A percentile compares a stretch with the other conserved stretches of the same genome.
Conservation (phyloP, 2,888 invertebrate genomes). For the Eupeodes luniger region DNA sequence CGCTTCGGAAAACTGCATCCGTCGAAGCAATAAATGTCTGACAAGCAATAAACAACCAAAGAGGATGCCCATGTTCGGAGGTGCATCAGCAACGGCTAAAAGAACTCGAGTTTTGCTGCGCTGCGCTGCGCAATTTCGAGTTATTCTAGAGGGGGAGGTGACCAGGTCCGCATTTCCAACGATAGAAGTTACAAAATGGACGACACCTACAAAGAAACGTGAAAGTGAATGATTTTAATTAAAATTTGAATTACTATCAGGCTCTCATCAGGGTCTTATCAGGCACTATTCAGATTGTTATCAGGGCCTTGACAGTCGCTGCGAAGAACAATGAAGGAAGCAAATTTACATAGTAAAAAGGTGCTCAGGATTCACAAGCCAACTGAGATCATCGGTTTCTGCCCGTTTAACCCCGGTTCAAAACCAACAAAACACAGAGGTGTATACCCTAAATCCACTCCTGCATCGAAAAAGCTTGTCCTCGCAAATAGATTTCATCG, state of each 20-base stretch:
- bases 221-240: too few species aligned
- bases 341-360: too few species aligned
- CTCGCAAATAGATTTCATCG: conserved; percentile 68
- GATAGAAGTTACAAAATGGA: neutral
- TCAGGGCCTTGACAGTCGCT: too few species aligned
- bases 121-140: conserved; percentile 40
- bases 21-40: conserved; percentile 77
- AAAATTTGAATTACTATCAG: too few species aligned
- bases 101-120: conserved; percentile 40
- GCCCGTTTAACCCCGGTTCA: too few species aligned
- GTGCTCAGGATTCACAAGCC: too few species aligned
- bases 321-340: too few species aligned
- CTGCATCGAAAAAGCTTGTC: conserved; percentile 22
- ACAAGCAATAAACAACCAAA: conserved; percentile 78
- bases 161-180: neutral
- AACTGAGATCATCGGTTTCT: neutral
- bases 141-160: conserved; percentile 22
- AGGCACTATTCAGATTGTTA: too few species aligned
- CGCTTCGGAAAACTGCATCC: conserved; percentile 60
- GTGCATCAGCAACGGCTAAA: conserved; percentile 61
- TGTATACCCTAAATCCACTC: neutral
- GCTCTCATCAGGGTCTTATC: too few species aligned
- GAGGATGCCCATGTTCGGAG: conserved; percentile 77
- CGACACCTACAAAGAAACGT: neutral
- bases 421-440: too few species aligned